Base-by-base conservation (phyloP, 2,113 vertebrate species). In the Kryptolebias marmoratus region DNA sequence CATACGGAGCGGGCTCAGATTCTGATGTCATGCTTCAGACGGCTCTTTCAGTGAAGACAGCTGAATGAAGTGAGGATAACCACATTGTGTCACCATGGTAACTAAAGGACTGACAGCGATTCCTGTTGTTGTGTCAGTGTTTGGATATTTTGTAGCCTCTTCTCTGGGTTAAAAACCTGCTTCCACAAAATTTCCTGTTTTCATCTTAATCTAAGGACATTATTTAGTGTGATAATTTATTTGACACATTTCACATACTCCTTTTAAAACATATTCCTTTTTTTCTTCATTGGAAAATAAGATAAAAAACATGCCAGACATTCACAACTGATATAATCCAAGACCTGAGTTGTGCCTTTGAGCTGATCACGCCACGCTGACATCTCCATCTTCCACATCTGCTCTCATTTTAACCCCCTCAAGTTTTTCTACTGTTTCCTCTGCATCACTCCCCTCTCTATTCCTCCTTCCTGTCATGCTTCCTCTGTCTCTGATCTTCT, bases 381-480 rank as follows among this genome's bases (percentile, higher is more conserved):
- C 42, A 56, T 87, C 16, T 68, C 18, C 1, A 32, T 68, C 75
- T 82, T 84, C 87, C 79, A 75, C 81, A 42, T 87, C 66, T 77
- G 60, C 22, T 27, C 55, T 52, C 11, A 0, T n/a, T 74, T 81
- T 22, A 64, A 77, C 75, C 75, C 80, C 22, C 53, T 71, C 39
- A 54, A 31, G 64, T 13, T 59, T 57, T 71, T 7, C 48, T 57
- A 44, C 74, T 59, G 28, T 32, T 28, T 47, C 42, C 32, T 27
- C 47, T 16, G 16, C 45, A 50, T 42, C 32, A 3, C 10, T 55
- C 16, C 15, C 58, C 44, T 57, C 42, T 27, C 57, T 60, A 68
- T 49, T 30, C 64, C 63, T 59, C 59, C 12, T 56, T 68, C 71
- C 67, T 32, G 12, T 66, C 50, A 31, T 16, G 4, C 61, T 63